These are phyloP conservation scores for Oscheius sp. DNA, from an alignment of 2,888 invertebrate species.

Conservation along the genomic window DNA sequence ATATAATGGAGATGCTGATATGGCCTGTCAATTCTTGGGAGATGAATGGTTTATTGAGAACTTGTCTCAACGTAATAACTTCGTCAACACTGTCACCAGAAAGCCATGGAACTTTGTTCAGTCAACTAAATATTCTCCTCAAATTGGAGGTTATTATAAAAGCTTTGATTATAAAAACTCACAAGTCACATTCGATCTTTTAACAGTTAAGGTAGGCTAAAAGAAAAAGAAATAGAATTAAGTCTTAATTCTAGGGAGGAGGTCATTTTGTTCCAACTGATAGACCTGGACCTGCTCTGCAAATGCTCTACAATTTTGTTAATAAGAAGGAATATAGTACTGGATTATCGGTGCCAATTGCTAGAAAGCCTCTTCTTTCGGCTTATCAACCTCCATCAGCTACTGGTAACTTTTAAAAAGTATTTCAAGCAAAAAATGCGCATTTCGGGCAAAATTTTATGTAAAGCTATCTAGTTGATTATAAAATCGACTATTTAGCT, in stretches of 20 bases:
- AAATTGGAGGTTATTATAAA: conserved; percentile 59
- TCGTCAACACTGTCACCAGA: conserved; percentile 34
- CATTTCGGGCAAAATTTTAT: too few relatives aligned
- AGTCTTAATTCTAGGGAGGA: conserved; percentile 22
- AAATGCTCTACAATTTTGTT: conserved; percentile 79
- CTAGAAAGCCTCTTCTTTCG: conserved; percentile 45
- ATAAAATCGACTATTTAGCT: too few relatives aligned
- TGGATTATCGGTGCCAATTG: conserved; percentile 40
- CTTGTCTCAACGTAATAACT: conserved; percentile 41
- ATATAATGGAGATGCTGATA: conserved; percentile 66
- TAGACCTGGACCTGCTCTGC: conserved; percentile 82
- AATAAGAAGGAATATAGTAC: conserved; percentile 46
- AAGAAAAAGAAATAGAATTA: too few relatives aligned
- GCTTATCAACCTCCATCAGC: conserved; percentile 41
- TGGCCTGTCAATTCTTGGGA: conserved; percentile 64
- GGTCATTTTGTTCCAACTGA: conserved; percentile 85
- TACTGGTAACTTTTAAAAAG: conserved; percentile 7
- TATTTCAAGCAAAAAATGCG: too few relatives aligned
- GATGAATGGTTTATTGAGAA: conserved; percentile 66
- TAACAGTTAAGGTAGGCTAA: conserved; percentile 48
- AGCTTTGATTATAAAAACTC: conserved; percentile 43
- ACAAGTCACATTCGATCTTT: conserved; percentile 46
- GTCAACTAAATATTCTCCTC: conserved; percentile 38
- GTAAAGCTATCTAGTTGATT: too few relatives aligned
- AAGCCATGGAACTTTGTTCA: conserved; percentile 59